These are phyloP conservation scores for Pinctada fucata DNA, from an alignment of 2,888 invertebrate species.

Conservation along the genomic window DNA sequence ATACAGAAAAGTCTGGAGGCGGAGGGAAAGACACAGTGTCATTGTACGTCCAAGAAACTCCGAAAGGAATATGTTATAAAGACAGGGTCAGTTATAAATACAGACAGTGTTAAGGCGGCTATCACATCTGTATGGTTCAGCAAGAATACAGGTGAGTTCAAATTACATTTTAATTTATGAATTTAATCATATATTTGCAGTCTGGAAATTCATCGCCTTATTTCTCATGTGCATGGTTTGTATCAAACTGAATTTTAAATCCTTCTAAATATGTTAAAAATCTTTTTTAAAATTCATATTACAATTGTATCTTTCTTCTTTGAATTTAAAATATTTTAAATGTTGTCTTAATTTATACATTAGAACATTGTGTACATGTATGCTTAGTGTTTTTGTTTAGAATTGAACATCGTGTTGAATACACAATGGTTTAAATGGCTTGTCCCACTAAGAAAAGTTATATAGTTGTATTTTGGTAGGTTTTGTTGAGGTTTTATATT, in stretches of 20 bases:
- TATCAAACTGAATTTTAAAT: no score
- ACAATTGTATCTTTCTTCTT: no score
- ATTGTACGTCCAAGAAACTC: conserved; percentile 38
- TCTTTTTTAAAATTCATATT: no score
- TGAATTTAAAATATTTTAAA: no score
- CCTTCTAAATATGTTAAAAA: no score
- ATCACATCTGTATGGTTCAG: conserved; percentile 46
- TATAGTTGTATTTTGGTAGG: neutral
- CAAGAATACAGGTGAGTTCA: conserved; percentile 45
- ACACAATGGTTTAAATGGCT: neutral
- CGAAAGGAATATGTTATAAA: conserved; percentile 49
- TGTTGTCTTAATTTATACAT: no score
- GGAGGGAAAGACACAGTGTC: conserved; percentile 33
- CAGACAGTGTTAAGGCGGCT: conserved; percentile 25
- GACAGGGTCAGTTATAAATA: conserved; percentile 29
- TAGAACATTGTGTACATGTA: no score
- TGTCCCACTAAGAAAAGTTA: neutral
- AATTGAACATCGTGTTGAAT: neutral
- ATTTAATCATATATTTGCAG: no score
- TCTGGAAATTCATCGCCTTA: no score
- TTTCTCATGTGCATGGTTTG: no score
- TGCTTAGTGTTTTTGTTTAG: no score
- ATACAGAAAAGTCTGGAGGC: conserved; percentile 28
- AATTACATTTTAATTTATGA: neutral
- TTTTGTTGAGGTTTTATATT: no score